Evolutionary conservation across 1,140 invertebrate genomes (phyloP).

Genomic region (Drosophila kanapiae): DNA sequence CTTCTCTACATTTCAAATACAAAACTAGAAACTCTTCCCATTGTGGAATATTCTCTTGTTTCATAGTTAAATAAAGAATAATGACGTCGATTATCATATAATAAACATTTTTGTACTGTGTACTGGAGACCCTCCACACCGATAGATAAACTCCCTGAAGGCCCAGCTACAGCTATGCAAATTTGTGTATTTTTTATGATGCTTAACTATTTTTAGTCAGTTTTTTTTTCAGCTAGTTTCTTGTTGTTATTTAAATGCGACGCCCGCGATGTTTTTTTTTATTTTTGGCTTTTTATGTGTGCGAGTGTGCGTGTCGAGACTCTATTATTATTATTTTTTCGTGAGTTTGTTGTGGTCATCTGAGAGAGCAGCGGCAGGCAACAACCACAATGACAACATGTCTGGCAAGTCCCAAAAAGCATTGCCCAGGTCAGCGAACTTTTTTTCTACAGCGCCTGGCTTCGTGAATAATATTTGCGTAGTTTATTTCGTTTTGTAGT

Average conservation of each 20-base stretch:
- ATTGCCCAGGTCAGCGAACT: conserved; percentile 78
- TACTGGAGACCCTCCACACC: conserved; percentile 45
- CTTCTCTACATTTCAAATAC: neutral
- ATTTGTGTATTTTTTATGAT: conserved; percentile 74
- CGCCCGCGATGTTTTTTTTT: conserved; percentile 51
- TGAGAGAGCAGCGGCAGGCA: conserved; percentile 26
- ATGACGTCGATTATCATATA: neutral
- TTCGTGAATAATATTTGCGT: conserved; percentile 62
- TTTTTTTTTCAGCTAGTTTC: conserved; percentile 43
- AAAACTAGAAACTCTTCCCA: neutral
- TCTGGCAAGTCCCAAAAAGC: conserved; percentile 75
- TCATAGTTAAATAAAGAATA: neutral
- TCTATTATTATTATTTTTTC: conserved; percentile 53
- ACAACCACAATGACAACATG: conserved; percentile 64
- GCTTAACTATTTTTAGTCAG: conserved; percentile 80
- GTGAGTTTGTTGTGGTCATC: conserved; percentile 69
- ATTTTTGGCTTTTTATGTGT: conserved; percentile 17
- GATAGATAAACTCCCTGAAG: conserved; percentile 62
- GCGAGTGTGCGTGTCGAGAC: conserved; percentile 60
- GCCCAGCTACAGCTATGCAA: conserved; percentile 71
- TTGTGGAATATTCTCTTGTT: neutral
- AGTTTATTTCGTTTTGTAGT: conserved; percentile 43
- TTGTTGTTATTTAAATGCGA: conserved; percentile 81
- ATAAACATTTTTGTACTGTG: conserved; percentile 7
- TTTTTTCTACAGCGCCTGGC: conserved; percentile 52